Base-by-base conservation (phyloP, 1,140 invertebrate species). In the Sweltsa coloradensis region DNA sequence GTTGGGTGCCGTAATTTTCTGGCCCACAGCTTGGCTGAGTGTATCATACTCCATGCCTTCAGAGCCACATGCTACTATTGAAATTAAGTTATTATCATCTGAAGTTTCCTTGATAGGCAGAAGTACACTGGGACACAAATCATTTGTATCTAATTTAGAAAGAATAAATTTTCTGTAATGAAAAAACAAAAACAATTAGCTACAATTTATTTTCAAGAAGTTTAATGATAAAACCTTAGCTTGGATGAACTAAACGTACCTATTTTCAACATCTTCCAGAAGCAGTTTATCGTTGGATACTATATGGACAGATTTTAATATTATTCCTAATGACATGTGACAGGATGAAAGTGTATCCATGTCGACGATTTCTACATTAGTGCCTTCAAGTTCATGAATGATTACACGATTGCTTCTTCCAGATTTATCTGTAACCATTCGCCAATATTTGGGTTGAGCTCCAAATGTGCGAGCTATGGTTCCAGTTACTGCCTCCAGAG, bases 1-100 rank as follows among this genome's bases (percentile, higher is more conserved):
- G 50, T 73, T 77, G 0, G 74, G 68, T 19, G 64, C 60, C 26
- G 61, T 57, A 7, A 73, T 68, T 34, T 67, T 64, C 43, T 72
- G 59, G 2, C 59, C 24, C 23, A 68, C 39, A 27, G 55, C 56
- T 34, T 54, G 47, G 23, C 57, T 62, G 7, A 68, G 46, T 11
- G 53, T 34, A 2, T 47, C 22, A 25, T 45, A 47, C 2, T 31
- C 24, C 11, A 66, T 51, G 18, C 34, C 14, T 3, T 34, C 31
- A 13, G 19, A 19, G 22, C 22, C 42, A 19, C 46, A 39, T 2
- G 25, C 44, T 4, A 54, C n/a, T n/a, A 67, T 53, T 0, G 39
- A 41, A 7, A 60, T 63, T 16, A 58, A 31, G 14, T 52, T 54
- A 5, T 36, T 19, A 22, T 27, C 25, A 21, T 49, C 23, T 9